These are phyloP conservation scores for Pygoscelis antarcticus DNA, from an alignment of 2,113 vertebrate genomes.

Conservation along the genomic window DNA sequence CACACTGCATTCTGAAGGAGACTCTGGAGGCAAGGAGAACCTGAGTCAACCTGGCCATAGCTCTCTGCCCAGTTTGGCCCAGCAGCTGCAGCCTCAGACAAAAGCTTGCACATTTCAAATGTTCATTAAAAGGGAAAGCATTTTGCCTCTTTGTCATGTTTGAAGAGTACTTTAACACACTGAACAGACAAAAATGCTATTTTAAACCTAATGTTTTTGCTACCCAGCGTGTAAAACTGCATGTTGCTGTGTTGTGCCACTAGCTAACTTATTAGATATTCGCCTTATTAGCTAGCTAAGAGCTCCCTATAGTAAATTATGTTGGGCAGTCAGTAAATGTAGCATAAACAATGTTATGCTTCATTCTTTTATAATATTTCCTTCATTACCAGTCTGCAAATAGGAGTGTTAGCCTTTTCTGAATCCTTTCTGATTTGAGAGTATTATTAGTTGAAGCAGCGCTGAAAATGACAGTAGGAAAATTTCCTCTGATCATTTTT, in stretches of 20 bases:
- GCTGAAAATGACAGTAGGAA: neutral
- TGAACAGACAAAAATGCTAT: neutral
- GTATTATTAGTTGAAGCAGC: neutral
- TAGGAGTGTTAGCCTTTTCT: neutral
- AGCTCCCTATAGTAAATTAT: neutral
- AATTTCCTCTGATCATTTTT: neutral
- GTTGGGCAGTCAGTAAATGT: neutral
- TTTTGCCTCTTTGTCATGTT: neutral
- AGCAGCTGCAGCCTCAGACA: neutral
- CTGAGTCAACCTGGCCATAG: neutral
- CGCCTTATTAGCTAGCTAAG: neutral
- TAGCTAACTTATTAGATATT: neutral
- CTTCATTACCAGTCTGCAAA: neutral
- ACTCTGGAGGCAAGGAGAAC: neutral
- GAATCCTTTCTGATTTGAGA: neutral
- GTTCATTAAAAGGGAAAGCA: neutral
- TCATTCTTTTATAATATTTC: neutral
- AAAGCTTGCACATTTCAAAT: neutral
- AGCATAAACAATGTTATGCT: neutral
- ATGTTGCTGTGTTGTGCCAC: neutral
- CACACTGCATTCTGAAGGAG: neutral
- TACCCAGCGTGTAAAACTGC: neutral
- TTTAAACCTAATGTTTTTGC: neutral
- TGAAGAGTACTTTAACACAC: neutral
- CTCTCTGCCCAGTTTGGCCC: neutral